phyloP scores from a whole-genome alignment of 92 coral and sea anemone genomes.

The Paragorgia papillata region DNA sequence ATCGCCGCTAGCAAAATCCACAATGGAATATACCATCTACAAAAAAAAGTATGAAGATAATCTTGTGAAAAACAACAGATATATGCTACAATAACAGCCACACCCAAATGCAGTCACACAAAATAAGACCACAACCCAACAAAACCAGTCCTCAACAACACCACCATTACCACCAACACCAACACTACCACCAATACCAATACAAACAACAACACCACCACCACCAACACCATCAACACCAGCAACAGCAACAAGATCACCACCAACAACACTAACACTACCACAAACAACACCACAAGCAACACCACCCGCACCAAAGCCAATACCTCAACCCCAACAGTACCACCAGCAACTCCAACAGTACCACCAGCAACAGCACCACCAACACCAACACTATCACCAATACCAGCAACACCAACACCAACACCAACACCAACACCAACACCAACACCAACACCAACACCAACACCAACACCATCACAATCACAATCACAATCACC shows the following conservation, averaged over 20 bases:
- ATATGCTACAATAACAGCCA: neutral
- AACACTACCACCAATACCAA: no score
- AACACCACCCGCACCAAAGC: neutral
- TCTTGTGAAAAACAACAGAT: neutral
- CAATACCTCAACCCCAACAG: no score
- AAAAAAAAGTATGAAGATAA: neutral
- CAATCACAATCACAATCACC: no score
- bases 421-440: neutral
- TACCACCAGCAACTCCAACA: no score
- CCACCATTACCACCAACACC: no score
- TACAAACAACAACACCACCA: no score
- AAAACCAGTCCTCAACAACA: no score
- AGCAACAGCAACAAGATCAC: neutral
- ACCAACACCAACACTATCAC: no score
- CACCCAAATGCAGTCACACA: no score
- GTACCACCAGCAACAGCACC: no score
- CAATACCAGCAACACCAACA: neutral
- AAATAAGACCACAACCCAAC: neutral
- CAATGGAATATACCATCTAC: conserved; percentile 88
- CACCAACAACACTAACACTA: neutral
- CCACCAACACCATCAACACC: neutral
- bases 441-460: neutral
- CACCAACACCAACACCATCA: no score
- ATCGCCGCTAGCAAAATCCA: conserved; percentile 72
- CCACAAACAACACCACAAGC: neutral